Evolutionary conservation across 2,888 invertebrate species (phyloP).

Genomic region (Eucriotettix oculatus): DNA sequence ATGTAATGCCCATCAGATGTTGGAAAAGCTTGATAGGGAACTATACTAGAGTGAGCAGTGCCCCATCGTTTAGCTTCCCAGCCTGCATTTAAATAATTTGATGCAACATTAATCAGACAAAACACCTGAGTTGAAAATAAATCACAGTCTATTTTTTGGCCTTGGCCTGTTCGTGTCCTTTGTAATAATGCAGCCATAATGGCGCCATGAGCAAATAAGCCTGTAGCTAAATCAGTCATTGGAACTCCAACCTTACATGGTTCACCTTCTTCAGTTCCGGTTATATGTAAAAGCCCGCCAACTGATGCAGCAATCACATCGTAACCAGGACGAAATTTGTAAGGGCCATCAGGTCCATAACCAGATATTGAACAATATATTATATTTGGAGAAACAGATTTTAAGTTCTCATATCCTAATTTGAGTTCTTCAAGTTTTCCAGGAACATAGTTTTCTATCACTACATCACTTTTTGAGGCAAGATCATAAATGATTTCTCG

Average conservation of each 20-base stretch:
- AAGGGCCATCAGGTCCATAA: slow-evolving; percentile 78
- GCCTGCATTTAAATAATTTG: slow-evolving; percentile 76
- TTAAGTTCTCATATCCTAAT: slow-evolving; percentile 64
- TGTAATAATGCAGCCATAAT: slow-evolving; percentile 80
- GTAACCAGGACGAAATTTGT: slow-evolving; percentile 76
- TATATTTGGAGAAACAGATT: slow-evolving; percentile 51
- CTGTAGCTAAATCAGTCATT: slow-evolving; percentile 82
- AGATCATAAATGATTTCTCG: slow-evolving; percentile 48
- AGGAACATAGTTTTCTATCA: slow-evolving; percentile 89
- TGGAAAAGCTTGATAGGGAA: slow-evolving; percentile 82
- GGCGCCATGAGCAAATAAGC: slow-evolving; percentile 86
- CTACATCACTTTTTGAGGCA: slow-evolving; percentile 61
- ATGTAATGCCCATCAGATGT: slow-evolving; percentile 62
- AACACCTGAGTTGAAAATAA: slow-evolving; percentile 86
- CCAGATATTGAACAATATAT: slow-evolving; percentile 91
- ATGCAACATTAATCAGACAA: slow-evolving; percentile 72
- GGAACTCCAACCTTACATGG: slow-evolving; percentile 89
- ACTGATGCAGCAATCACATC: slow-evolving; percentile 90
- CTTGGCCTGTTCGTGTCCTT: slow-evolving; percentile 55
- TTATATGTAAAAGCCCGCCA: slow-evolving; percentile 78
- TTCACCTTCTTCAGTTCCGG: slow-evolving; percentile 66
- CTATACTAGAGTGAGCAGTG: slow-evolving; percentile 87
- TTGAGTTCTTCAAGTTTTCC: slow-evolving; percentile 63
- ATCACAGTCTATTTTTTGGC: slow-evolving; percentile 88
- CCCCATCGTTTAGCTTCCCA: slow-evolving; percentile 67